Conservation (phyloP, 1,140 invertebrate genomes). For the Lepidurus packardi region DNA sequence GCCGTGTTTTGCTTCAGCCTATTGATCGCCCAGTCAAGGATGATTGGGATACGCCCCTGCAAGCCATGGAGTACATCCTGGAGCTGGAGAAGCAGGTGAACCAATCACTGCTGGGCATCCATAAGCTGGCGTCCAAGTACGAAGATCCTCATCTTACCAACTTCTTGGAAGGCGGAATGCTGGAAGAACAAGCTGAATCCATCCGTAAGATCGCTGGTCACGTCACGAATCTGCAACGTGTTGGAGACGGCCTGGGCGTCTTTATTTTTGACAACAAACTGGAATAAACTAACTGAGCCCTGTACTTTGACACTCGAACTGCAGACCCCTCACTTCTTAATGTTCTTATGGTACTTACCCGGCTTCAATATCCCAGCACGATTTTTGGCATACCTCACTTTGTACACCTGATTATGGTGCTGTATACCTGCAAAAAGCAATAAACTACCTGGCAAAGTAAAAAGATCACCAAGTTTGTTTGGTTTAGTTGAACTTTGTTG, state of each 20-base stretch:
- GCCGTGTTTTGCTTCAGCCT: slow-evolving; percentile 52
- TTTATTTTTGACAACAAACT: slow-evolving; percentile 56
- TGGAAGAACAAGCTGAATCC: slow-evolving; percentile 56
- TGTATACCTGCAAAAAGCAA: too few relatives aligned
- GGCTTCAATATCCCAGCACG: background rate
- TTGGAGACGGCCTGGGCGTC: slow-evolving; percentile 56
- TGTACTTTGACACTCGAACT: background rate
- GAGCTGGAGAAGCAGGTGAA: slow-evolving; percentile 74
- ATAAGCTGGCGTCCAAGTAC: slow-evolving; percentile 44
- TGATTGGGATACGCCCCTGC: slow-evolving; percentile 58
- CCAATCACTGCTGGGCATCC: slow-evolving; percentile 49
- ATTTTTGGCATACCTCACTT: background rate
- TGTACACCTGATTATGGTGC: too few relatives aligned
- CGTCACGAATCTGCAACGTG: slow-evolving; percentile 55
- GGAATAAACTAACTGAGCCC: slow-evolving; percentile 10
- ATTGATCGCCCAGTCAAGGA: slow-evolving; percentile 56
- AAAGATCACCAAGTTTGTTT: too few relatives aligned
- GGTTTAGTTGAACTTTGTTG: too few relatives aligned
- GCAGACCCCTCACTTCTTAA: background rate
- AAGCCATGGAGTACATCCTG: slow-evolving; percentile 65
- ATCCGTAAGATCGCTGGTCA: slow-evolving; percentile 56
- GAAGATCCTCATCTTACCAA: slow-evolving; percentile 48
- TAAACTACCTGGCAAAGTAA: too few relatives aligned
- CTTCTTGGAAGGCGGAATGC: slow-evolving; percentile 53
- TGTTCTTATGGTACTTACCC: background rate